Percentiles rank a stretch among this genome's conserved stretches.
Conservation (phyloP, 2,113 vertebrate genomes). For the Poecilia latipinna region DNA sequence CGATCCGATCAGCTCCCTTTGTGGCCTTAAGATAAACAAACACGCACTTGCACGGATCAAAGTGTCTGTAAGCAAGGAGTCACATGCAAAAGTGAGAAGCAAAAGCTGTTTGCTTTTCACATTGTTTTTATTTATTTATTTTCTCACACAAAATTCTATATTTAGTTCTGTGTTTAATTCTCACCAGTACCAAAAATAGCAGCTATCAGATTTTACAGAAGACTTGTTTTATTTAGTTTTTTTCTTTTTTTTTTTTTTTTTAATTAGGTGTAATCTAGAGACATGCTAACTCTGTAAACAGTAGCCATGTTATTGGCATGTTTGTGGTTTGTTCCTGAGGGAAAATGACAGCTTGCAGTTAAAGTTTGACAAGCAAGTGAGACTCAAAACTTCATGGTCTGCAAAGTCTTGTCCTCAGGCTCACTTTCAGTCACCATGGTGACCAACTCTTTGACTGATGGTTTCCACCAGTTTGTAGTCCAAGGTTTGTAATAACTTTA, state of each 20-base stretch:
- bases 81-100: not conserved
- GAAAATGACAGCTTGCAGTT: too few species aligned
- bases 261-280: too few species aligned
- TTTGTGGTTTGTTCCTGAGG: too few species aligned
- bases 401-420: not conserved
- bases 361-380: too few species aligned
- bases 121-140: not conserved
- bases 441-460: not conserved
- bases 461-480: not conserved
- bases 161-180: not conserved
- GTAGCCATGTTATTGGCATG: too few species aligned
- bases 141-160: not conserved
- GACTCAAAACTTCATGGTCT: not conserved
- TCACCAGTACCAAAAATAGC: too few species aligned
- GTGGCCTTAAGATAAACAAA: slow-evolving; percentile 26
- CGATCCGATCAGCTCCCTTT: not conserved
- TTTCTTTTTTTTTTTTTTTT: not conserved
- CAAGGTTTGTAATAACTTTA: too few species aligned
- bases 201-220: not conserved
- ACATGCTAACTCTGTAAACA: too few species aligned
- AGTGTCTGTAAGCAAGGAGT: not conserved
- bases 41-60: slow-evolving; percentile 1
- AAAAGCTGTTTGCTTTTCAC: slow-evolving; percentile 1
- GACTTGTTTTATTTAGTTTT: not conserved
- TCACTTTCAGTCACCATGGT: not conserved